Percentiles rank a stretch among this genome's conserved stretches.
These are phyloP conservation scores for Nysson spinosus DNA, from an alignment of 2,888 invertebrate genomes.

Conservation along the genomic window DNA sequence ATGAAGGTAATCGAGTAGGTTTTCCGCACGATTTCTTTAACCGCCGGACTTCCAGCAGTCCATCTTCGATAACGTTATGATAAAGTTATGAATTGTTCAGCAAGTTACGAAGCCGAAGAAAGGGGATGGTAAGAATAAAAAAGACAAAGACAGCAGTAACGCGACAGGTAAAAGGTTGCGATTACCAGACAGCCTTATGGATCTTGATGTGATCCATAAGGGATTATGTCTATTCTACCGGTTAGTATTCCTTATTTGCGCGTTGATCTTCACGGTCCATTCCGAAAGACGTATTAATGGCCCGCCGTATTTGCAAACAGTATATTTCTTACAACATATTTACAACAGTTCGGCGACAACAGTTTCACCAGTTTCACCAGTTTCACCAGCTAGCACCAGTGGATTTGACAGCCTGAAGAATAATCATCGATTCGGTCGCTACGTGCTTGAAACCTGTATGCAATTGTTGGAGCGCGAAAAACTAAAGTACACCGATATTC, in stretches of 20 bases:
- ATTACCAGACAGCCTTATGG: constrained; percentile 77
- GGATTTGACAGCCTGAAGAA: constrained; percentile 79
- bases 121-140: constrained; percentile 75
- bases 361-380: no score
- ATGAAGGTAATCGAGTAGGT: constrained; percentile 78
- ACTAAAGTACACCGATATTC: no score
- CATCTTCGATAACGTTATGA: no score
- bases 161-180: constrained; percentile 73
- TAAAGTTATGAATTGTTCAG: no score
- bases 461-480: constrained; percentile 76
- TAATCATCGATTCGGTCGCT: constrained; percentile 80
- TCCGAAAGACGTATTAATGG: no score
- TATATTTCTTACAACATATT: no score
- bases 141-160: constrained; percentile 70
- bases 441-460: constrained; percentile 78
- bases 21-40: background rate
- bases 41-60: no score
- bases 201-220: constrained; percentile 76
- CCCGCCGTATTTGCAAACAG: no score
- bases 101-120: constrained; percentile 77
- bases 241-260: constrained; percentile 13
- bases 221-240: constrained; percentile 76
- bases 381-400: no score
- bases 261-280: background rate
- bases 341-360: no score